Conservation (phyloP, 1,140 invertebrate species). For the Caerostris extrusa region DNA sequence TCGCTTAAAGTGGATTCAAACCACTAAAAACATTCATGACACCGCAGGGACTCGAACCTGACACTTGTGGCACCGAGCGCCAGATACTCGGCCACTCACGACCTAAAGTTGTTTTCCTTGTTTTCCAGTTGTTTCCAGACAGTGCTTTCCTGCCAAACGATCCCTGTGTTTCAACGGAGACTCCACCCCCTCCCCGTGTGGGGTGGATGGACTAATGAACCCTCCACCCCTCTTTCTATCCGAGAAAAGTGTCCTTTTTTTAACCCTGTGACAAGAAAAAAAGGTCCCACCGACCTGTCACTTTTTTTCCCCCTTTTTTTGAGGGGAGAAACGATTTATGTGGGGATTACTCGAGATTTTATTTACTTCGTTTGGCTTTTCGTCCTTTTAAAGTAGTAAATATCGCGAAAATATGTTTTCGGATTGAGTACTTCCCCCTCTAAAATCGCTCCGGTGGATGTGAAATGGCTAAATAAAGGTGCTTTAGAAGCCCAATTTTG, state of each 20-base stretch:
- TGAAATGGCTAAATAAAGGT: background rate
- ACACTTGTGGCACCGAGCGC: no score
- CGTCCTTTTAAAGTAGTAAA: background rate
- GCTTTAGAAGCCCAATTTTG: background rate
- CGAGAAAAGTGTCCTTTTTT: background rate
- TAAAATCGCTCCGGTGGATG: background rate
- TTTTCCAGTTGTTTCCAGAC: background rate
- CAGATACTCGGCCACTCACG: no score
- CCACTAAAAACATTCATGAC: no score
- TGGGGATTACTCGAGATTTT: background rate
- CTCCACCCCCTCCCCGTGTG: no score
- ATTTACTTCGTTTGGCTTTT: background rate
- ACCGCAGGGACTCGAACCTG: no score
- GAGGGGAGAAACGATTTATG: background rate
- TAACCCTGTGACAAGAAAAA: no score
- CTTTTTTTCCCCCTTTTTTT: no score
- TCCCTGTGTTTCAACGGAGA: background rate
- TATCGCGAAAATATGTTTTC: constrained; percentile 6
- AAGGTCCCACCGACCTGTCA: no score
- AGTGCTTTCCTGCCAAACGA: background rate
- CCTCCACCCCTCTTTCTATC: background rate
- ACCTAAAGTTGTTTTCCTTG: no score
- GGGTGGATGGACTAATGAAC: no score
- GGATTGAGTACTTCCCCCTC: background rate
- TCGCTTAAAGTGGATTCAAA: no score